Conservation (phyloP, 2,113 vertebrate genomes). For the Pluvialis apricaria region DNA sequence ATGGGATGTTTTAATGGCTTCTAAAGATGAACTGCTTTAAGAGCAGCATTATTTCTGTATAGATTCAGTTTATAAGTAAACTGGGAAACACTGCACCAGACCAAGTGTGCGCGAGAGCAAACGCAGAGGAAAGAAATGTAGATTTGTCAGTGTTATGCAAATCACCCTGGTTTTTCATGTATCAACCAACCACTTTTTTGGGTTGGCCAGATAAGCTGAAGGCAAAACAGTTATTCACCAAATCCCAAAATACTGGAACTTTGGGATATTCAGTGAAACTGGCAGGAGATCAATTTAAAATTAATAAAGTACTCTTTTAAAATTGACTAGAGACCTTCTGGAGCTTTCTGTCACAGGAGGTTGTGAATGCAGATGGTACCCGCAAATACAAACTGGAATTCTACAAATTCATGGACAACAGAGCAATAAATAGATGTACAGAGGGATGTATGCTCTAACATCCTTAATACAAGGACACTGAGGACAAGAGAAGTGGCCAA, state of each 20-base stretch:
- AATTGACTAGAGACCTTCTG: not conserved
- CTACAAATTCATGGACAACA: not conserved
- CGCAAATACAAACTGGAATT: not conserved
- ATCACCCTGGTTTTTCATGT: not conserved
- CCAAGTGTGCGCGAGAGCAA: not conserved
- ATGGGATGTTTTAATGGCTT: not conserved
- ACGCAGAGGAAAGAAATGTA: not conserved
- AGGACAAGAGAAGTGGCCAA: not conserved
- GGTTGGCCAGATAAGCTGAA: not conserved
- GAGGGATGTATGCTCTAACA: not conserved
- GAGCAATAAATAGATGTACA: not conserved
- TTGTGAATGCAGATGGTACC: not conserved
- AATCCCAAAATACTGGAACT: not conserved
- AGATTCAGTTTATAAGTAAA: not conserved
- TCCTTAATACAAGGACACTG: not conserved
- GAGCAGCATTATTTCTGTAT: not conserved
- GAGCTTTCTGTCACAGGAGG: not conserved
- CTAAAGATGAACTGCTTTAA: not conserved
- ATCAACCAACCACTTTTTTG: not conserved
- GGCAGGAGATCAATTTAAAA: not conserved
- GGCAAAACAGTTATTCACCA: not conserved
- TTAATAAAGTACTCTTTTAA: not conserved
- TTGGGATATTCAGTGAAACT: not conserved
- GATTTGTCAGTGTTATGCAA: not conserved
- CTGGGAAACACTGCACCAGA: not conserved